Evolutionary conservation across 2,797 vertebrate species (phyloP), one percentile per base, ranked within the genome.

Genomic region (Coregonus suidteri): DNA sequence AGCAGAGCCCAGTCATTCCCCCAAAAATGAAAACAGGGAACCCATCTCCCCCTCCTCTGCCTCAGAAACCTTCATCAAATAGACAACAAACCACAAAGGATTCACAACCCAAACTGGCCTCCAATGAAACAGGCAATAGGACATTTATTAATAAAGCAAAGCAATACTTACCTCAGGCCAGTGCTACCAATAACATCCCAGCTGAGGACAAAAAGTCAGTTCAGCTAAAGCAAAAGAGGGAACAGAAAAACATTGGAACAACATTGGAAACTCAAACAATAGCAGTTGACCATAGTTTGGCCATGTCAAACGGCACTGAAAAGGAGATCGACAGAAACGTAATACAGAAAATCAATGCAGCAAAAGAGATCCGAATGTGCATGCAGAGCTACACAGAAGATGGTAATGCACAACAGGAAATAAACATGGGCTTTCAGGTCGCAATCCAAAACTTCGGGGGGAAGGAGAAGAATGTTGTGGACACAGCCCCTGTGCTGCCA

Each of bases 311-410:
- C 69, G 74, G 6, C 74, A 70, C 52, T 62, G 67, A 82, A 67
- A 34, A 67, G 51, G 85, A 79, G 81, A 88, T 86, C 64, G 90
- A 89, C 79, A 91, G 85, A 89, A 93, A 94, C 75, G 85, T 88
- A 47, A 88, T 92, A 35, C 86, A 88, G 72, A 93, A 89, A 83
- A 90, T 89, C 18, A 92, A 90, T 78, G 89, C 88, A 62, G 84
- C 79, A 0, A 89, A 93, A 77, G 90, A 93, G 80, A 86, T 90
- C 73, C 85, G 91, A 81, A 92, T 85, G 80, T 90, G 84, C 51
- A 73, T 35, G 80, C 88, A 89, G 59, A 84, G 72, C 14, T 85
- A 86, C 74, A 84, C 18, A 51, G 89, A 89, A 4, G 81, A 94
- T 66, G 85, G 80, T 0, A 0, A 59, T 13, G 52, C 73, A 11